Evolutionary conservation across 2,797 vertebrate genomes (phyloP).

Genomic region (Tachyglossus aculeatus): DNA sequence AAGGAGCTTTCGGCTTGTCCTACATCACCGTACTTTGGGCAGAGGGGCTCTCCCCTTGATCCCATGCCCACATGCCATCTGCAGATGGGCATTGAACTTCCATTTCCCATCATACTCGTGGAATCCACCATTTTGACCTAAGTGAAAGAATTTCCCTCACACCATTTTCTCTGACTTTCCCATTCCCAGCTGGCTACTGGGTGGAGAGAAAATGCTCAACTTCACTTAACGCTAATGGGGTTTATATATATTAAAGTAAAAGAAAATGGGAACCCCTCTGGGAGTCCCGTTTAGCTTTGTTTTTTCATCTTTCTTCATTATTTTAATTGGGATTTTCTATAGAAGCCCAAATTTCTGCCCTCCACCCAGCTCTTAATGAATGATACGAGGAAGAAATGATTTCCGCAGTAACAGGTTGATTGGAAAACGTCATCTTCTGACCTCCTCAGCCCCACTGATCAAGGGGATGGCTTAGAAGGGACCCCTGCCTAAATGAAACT

Average conservation of each 20-base stretch:
- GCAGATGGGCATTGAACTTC: no score
- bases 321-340: conserved; percentile 39
- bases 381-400: conserved; percentile 35
- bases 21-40: no score
- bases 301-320: conserved; percentile 21
- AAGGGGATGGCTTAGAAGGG: conserved; percentile 23
- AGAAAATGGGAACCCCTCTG: not conserved
- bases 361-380: conserved; percentile 36
- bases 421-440: conserved; percentile 58
- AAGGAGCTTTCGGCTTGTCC: no score
- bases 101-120: no score
- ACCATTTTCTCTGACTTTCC: no score
- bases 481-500: conserved; percentile 22
- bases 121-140: no score
- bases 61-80: no score
- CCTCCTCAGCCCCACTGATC: conserved; percentile 49
- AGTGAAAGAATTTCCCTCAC: no score
- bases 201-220: conserved; percentile 11
- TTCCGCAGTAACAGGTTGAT: conserved; percentile 53
- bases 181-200: no score
- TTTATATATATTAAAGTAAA: conserved; percentile 17
- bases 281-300: conserved; percentile 26
- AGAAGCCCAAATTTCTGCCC: conserved; percentile 31
- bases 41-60: no score
- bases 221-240: conserved; percentile 11